A percentile compares a stretch with the other conserved stretches of the same genome.
These are phyloP conservation scores for Ypsolopha sequella DNA, from an alignment of 2,888 invertebrate species.

Conservation along the genomic window DNA sequence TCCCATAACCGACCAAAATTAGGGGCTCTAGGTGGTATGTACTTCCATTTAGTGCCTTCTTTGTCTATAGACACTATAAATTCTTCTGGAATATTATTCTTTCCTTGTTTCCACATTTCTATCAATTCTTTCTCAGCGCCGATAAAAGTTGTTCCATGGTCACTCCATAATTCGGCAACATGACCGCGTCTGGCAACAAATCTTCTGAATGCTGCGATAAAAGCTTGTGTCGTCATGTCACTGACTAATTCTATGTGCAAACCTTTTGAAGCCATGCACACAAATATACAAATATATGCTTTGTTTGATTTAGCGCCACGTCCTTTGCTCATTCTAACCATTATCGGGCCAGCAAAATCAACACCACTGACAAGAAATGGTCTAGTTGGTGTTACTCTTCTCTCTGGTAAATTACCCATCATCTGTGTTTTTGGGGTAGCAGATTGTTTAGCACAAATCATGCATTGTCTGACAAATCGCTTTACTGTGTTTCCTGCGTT, in stretches of 20 bases:
- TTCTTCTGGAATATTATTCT: too few species aligned
- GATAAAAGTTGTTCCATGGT: conserved; percentile 14
- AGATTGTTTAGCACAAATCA: background rate
- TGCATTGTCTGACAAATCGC: background rate
- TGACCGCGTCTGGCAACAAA: conserved; percentile 1
- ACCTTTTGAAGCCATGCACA: conserved; percentile 2
- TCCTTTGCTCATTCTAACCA: background rate
- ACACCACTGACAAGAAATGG: background rate
- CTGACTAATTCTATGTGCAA: conserved; percentile 3
- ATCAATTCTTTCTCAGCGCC: conserved; percentile 9
- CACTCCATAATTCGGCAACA: background rate
- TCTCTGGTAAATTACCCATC: background rate
- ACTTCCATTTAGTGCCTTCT: too few species aligned
- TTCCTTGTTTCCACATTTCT: conserved; percentile 7
- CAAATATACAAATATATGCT: too few species aligned
- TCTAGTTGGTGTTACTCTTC: background rate
- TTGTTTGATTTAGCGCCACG: background rate
- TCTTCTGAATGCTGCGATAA: conserved; percentile 2
- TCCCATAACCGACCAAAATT: too few species aligned
- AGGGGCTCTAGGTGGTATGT: too few species aligned
- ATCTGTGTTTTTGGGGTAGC: background rate
- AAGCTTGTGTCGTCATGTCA: conserved; percentile 1
- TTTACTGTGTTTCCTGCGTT: background rate
- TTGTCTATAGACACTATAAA: too few species aligned
- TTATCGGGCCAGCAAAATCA: background rate